Conservation (phyloP, 2,888 invertebrate genomes). For the Hirtodrosophila cameraria region DNA sequence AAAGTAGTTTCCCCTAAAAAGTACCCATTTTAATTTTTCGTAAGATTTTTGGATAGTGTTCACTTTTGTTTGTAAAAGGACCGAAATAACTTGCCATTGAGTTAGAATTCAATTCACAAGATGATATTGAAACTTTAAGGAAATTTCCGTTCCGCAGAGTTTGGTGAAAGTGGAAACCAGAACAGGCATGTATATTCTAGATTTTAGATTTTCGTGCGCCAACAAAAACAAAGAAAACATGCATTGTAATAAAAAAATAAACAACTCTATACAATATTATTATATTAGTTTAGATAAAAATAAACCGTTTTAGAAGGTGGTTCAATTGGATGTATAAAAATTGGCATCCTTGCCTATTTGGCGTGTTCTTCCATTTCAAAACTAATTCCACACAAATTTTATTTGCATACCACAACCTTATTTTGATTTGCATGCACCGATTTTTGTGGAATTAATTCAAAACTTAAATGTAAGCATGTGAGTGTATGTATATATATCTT, state of each 20-base stretch:
- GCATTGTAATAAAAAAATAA: slow-evolving; percentile 11
- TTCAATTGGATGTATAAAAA: not conserved
- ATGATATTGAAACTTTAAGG: too few relatives aligned
- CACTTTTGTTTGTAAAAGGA: too few relatives aligned
- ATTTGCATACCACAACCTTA: not conserved
- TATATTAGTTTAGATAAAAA: not conserved
- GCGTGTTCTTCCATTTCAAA: not conserved
- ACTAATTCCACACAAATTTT: not conserved
- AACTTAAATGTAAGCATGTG: not conserved
- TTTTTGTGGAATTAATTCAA: not conserved
- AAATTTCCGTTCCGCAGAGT: too few relatives aligned
- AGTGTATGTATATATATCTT: slow-evolving; percentile 1
- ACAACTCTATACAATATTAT: not conserved
- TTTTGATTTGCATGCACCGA: not conserved
- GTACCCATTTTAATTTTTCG: too few relatives aligned
- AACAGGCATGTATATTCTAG: too few relatives aligned
- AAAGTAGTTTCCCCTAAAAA: too few relatives aligned
- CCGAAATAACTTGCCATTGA: too few relatives aligned
- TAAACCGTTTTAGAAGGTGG: not conserved
- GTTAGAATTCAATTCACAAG: too few relatives aligned
- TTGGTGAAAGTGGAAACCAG: too few relatives aligned
- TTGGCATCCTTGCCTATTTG: not conserved
- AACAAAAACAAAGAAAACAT: slow-evolving; percentile 14
- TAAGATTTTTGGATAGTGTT: too few relatives aligned
- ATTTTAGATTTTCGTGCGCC: slow-evolving; percentile 16